Percentiles rank a stretch among this genome's conserved stretches.
phyloP scores from a whole-genome alignment of 2,797 vertebrate species.

The Australoheros facetus region DNA sequence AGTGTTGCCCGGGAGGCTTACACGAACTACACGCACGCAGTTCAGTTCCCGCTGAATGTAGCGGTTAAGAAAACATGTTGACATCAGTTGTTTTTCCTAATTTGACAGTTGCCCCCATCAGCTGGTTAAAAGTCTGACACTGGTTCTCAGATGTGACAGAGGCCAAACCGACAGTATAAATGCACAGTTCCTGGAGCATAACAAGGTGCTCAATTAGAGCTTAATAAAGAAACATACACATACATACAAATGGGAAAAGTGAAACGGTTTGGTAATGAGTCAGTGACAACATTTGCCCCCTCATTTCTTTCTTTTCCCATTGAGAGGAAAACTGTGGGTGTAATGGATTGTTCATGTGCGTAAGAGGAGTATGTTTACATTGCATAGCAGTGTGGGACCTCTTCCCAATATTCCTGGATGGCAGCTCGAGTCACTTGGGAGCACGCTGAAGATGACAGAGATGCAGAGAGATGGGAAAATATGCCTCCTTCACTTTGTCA shows the following conservation, averaged over 20 bases:
- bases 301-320: conserved; percentile 44
- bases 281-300: conserved; percentile 66
- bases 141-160: conserved; percentile 23
- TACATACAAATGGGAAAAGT: conserved; percentile 33
- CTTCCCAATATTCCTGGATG: conserved; percentile 61
- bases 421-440: conserved; percentile 52
- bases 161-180: conserved; percentile 24
- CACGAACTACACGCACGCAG: neutral
- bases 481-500: conserved; percentile 41
- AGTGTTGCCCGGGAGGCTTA: neutral
- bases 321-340: conserved; percentile 62
- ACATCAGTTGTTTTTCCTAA: conserved; percentile 20
- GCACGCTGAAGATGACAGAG: conserved; percentile 45
- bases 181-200: conserved; percentile 43
- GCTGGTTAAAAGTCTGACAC: conserved; percentile 32
- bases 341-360: conserved; percentile 69
- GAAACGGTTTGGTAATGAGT: conserved; percentile 46
- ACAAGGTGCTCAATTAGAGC: conserved; percentile 41
- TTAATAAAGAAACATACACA: conserved; percentile 47
- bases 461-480: conserved; percentile 42
- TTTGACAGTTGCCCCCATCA: conserved; percentile 43
- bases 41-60: conserved; percentile 10
- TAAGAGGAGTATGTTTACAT: conserved; percentile 70
- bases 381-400: conserved; percentile 38
- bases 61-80: conserved; percentile 41